Evolutionary conservation across 2,888 invertebrate species (phyloP), one percentile per base, ranked within the genome.

Genomic region (Lasioglossum calceatum): DNA sequence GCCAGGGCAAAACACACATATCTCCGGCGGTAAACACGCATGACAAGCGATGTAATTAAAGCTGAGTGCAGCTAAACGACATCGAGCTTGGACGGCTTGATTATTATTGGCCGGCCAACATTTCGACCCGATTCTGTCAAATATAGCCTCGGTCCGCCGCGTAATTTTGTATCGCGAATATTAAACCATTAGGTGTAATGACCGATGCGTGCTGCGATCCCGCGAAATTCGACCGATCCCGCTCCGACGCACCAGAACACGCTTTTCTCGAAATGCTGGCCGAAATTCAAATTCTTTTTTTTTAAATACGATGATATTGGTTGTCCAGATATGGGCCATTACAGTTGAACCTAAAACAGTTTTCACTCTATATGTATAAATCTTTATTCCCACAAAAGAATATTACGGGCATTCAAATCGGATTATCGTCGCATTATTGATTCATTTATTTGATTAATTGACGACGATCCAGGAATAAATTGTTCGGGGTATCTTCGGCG

Each of bases 31-130:
- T 79, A 87, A 84, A 87, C 87, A 86, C 84, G 84, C 81, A 87
- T 87, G 90, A 90, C 90, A 90, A 91, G 85, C 84, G 89, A 89
- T 87, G 91, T 91, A 91, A 91, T 91, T 91, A 91, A 91, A 90
- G 89, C 90, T 87, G 91, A 90, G 90, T 90, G 91, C 86, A 82
- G 85, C 87, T 81, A 87, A 89, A 90, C 90, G 87, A 90, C 85
- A 87, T 87, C 87, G 89, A 86, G 87, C 89, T 84, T 81, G 85
- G 79, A 82, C 86, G 87, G 87, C 82, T 91, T 89, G 90, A 91
- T 90, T 90, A 90, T 90, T 90, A 90, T 90, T 91, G 91, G 77
- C 89, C 78, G 85, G 86, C 84, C 87, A 91, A 88, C 91, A 86
- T 91, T 87, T 88, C 88, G 87, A 85, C 88, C 90, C 76, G 91